Conservation (phyloP, 2,113 vertebrate species). For the Macquaria australasica region DNA sequence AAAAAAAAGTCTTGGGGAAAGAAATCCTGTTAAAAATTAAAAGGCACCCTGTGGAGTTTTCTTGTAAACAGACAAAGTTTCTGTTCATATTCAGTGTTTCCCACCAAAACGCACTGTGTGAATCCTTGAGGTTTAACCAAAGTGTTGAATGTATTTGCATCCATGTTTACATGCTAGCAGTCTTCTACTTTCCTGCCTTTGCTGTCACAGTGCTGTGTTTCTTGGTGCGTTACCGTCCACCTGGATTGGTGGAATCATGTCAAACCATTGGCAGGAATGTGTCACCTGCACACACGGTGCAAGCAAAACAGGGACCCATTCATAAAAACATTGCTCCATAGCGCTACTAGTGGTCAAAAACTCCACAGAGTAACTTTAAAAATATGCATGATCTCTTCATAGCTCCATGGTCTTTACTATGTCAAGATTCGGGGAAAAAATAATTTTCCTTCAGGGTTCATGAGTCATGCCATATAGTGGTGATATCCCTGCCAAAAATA, state of each 20-base stretch:
- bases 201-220: neutral
- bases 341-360: neutral
- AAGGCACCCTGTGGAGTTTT: neutral
- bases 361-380: neutral
- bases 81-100: neutral
- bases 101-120: neutral
- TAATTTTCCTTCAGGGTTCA: neutral
- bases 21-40: neutral
- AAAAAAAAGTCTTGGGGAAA: neutral
- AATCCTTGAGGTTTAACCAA: neutral
- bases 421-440: neutral
- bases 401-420: neutral
- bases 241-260: neutral
- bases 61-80: neutral
- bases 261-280: neutral
- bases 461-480: neutral
- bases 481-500: conserved; percentile 17
- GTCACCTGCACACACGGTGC: neutral
- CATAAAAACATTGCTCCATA: neutral
- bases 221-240: neutral
- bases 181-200: neutral
- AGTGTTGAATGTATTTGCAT: neutral
- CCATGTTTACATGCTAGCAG: neutral
- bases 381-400: neutral
- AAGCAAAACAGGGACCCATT: neutral